Conservation (phyloP, 2,113 vertebrate genomes). For the Sylvilagus bachmani region DNA sequence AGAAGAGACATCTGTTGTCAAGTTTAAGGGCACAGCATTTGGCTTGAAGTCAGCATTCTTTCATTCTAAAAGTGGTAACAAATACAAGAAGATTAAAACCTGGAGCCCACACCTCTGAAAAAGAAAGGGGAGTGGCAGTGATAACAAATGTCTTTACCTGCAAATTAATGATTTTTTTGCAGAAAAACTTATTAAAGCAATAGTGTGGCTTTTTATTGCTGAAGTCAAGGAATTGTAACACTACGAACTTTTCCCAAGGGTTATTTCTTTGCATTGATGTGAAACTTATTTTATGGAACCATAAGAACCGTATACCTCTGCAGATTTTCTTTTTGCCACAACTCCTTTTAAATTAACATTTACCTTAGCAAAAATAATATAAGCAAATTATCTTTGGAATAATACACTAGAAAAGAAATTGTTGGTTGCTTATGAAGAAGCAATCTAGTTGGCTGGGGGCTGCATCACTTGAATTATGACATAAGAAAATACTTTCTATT, state of each 20-base stretch:
- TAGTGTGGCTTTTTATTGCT: background rate
- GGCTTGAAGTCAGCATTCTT: background rate
- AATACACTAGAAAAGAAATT: background rate
- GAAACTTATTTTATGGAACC: background rate
- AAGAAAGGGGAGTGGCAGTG: background rate
- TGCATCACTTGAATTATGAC: background rate
- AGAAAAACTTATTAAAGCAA: background rate
- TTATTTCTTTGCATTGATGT: background rate
- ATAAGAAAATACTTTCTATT: background rate
- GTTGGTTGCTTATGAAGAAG: background rate
- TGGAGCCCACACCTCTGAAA: background rate
- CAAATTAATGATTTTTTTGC: background rate
- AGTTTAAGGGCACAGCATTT: background rate
- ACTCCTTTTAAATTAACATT: background rate
- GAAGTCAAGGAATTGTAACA: background rate
- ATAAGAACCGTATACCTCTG: background rate
- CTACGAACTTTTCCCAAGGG: background rate
- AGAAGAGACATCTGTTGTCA: background rate
- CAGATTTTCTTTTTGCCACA: background rate
- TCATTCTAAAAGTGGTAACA: background rate
- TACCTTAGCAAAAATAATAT: constrained; percentile 6
- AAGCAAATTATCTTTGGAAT: constrained; percentile 23
- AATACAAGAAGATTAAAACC: background rate
- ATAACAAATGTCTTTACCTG: background rate
- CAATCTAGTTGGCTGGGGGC: too few relatives aligned